Percentiles rank a stretch among this genome's conserved stretches.
These are phyloP conservation scores for Monarcha castaneiventris DNA, from an alignment of 2,113 vertebrate species.

Conservation along the genomic window DNA sequence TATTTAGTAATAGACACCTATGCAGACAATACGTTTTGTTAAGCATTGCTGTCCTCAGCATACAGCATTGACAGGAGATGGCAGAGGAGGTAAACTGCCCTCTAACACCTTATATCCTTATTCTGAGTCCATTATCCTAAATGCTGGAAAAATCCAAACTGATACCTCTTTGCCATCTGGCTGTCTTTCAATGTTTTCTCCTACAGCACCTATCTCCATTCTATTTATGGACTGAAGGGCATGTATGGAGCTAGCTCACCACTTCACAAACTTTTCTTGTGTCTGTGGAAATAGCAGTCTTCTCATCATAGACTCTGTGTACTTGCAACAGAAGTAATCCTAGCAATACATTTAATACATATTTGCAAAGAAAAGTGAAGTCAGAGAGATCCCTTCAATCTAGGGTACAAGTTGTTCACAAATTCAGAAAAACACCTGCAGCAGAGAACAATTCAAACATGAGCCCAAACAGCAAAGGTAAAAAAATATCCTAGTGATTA, in stretches of 20 bases:
- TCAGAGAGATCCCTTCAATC: background rate
- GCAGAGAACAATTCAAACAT: background rate
- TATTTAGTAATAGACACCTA: background rate
- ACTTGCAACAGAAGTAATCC: background rate
- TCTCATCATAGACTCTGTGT: background rate
- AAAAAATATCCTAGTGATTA: background rate
- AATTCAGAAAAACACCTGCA: background rate
- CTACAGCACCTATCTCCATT: background rate
- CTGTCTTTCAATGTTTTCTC: background rate
- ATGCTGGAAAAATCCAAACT: background rate
- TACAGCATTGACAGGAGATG: background rate
- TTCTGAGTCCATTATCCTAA: background rate
- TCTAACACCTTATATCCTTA: background rate
- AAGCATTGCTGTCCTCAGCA: background rate
- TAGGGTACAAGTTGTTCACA: background rate
- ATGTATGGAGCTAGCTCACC: background rate
- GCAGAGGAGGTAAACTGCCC: background rate
- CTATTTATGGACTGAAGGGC: conserved; percentile 10
- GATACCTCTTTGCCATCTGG: conserved; percentile 6
- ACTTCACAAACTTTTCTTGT: background rate
- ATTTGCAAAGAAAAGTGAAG: background rate
- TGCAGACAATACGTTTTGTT: background rate
- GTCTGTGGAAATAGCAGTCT: background rate
- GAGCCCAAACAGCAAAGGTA: background rate
- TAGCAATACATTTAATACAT: background rate